These are phyloP conservation scores for Homarus gammarus DNA, from an alignment of 2,888 invertebrate genomes.

Conservation along the genomic window DNA sequence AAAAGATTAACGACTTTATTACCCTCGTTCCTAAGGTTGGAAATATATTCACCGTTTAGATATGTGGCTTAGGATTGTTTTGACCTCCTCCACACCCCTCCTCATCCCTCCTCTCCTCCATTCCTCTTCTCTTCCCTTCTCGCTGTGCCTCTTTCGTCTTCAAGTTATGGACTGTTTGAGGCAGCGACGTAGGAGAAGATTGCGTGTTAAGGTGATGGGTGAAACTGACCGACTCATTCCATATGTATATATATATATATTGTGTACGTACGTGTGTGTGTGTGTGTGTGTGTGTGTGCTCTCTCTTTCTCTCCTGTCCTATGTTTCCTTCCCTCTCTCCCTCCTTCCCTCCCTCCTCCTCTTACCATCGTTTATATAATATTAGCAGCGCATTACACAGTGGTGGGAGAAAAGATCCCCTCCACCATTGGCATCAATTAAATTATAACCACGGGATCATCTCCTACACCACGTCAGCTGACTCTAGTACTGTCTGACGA, in stretches of 20 bases:
- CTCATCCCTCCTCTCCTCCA: too few species aligned
- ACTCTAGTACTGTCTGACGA: background rate
- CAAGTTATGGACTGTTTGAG: background rate
- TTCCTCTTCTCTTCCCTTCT: background rate
- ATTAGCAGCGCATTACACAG: constrained; percentile 33
- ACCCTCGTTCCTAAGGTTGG: too few species aligned
- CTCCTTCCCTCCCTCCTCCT: constrained; percentile 1
- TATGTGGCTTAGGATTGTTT: background rate
- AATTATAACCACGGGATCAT: constrained; percentile 50
- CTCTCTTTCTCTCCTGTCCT: background rate
- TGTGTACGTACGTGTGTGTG: too few species aligned
- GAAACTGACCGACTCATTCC: too few species aligned
- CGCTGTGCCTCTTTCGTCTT: background rate
- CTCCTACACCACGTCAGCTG: constrained; percentile 22
- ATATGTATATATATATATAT: too few species aligned
- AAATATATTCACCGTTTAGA: too few species aligned
- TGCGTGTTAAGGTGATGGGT: background rate
- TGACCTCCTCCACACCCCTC: too few species aligned
- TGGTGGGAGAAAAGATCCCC: background rate
- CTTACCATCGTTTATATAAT: constrained; percentile 32
- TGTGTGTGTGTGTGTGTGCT: background rate
- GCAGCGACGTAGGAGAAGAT: background rate
- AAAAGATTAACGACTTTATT: too few species aligned
- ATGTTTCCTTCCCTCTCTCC: background rate
- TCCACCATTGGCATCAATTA: constrained; percentile 39